A percentile compares a stretch with the other conserved stretches of the same genome.
Conservation (phyloP, 2,797 vertebrate genomes). For the Molossus molossus region DNA sequence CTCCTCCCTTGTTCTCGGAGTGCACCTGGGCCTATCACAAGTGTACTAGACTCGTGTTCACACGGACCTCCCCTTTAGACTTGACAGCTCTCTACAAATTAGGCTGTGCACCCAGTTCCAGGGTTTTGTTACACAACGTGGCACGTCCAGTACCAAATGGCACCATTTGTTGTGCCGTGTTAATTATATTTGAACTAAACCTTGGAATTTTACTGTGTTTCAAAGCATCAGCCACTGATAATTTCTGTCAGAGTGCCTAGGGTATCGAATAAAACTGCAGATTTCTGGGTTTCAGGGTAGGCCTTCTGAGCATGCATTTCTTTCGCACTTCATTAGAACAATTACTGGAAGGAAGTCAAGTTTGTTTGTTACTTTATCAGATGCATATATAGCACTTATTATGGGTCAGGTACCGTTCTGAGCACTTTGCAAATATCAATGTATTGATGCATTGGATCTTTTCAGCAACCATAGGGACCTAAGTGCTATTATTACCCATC, state of each 20-base stretch:
- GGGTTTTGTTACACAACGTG: not conserved
- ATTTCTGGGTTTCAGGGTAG: not conserved
- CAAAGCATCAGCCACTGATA: not conserved
- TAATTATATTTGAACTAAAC: not conserved
- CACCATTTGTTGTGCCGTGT: not conserved
- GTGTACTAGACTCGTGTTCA: not conserved
- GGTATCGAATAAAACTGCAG: not conserved
- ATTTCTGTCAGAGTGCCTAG: not conserved
- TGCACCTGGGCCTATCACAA: not conserved
- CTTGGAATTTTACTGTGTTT: not conserved
- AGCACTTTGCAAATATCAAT: conserved; percentile 25
- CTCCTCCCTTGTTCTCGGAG: not conserved
- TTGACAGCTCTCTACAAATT: not conserved
- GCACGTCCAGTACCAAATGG: too few species aligned
- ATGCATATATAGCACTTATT: not conserved
- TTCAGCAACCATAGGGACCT: not conserved
- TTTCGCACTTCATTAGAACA: not conserved
- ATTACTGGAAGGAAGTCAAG: not conserved
- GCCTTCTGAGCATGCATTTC: not conserved
- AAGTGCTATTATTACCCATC: not conserved
- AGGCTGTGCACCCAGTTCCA: not conserved
- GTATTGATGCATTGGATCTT: not conserved
- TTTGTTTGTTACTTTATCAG: not conserved
- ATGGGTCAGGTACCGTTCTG: not conserved
- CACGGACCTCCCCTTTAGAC: not conserved